A percentile compares a stretch with the other conserved stretches of the same genome.
phyloP scores from a whole-genome alignment of 1,140 invertebrate genomes.

The Maniola jurtina region DNA sequence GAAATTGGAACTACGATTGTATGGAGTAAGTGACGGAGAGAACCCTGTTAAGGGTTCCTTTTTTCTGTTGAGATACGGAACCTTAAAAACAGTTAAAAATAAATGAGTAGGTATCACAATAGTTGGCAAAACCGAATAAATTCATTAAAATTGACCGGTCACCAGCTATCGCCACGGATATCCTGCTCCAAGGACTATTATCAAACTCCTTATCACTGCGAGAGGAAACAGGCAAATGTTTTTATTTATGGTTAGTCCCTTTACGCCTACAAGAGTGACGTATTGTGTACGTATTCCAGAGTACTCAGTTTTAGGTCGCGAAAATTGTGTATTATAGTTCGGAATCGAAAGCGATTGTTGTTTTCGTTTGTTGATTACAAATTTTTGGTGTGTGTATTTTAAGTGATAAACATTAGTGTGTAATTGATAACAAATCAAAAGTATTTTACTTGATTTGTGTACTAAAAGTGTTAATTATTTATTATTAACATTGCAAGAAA shows the following conservation, averaged over 20 bases:
- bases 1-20: too few relatives aligned
- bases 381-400: neutral
- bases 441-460: too few relatives aligned
- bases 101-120: neutral
- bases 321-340: constrained; percentile 32
- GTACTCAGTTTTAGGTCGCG: constrained; percentile 47
- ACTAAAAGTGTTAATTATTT: too few relatives aligned
- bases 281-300: constrained; percentile 44
- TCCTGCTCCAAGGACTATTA: constrained; percentile 53
- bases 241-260: constrained; percentile 63
- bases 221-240: constrained; percentile 68
- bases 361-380: constrained; percentile 6
- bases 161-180: constrained; percentile 59
- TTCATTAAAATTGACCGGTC: constrained; percentile 59
- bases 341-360: constrained; percentile 6
- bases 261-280: constrained; percentile 40
- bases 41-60: too few relatives aligned
- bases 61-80: too few relatives aligned
- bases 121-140: constrained; percentile 25
- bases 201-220: constrained; percentile 50
- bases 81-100: too few relatives aligned
- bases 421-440: too few relatives aligned
- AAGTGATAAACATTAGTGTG: too few relatives aligned
- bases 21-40: too few relatives aligned
- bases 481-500: too few relatives aligned